Evolutionary conservation across 2,888 invertebrate genomes (phyloP).

Genomic region (Elaeidobius kamerunicus): DNA sequence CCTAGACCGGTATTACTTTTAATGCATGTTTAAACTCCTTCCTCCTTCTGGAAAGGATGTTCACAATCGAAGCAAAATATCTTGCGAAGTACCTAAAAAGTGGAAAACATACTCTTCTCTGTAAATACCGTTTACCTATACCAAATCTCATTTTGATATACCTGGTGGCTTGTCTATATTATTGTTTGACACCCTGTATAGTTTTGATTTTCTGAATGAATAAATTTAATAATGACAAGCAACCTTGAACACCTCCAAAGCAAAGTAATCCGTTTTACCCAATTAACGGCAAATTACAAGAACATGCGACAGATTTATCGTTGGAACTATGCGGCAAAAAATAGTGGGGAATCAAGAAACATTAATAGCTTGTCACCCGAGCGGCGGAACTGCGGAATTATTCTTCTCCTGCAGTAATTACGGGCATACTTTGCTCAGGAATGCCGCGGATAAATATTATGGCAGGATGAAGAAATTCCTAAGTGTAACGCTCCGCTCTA

Average conservation of each 20-base stretch:
- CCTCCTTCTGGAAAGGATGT: too few relatives aligned
- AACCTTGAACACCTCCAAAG: not conserved
- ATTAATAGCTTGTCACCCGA: conserved; percentile 10
- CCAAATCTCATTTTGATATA: too few relatives aligned
- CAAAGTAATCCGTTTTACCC: not conserved
- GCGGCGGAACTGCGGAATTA: conserved; percentile 11
- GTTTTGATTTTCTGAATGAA: not conserved
- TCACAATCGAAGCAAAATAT: too few relatives aligned
- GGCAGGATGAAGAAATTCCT: conserved; percentile 16
- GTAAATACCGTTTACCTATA: too few relatives aligned
- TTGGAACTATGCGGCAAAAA: not conserved
- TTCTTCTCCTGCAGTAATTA: conserved; percentile 13
- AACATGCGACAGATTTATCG: conserved; percentile 3
- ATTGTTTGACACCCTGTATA: too few relatives aligned
- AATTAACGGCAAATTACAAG: conserved; percentile 7
- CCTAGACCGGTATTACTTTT: too few relatives aligned
- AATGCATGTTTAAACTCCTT: too few relatives aligned
- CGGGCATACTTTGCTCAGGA: conserved; percentile 13
- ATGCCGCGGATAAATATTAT: conserved; percentile 20
- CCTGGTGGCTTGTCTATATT: too few relatives aligned
- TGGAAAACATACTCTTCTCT: too few relatives aligned
- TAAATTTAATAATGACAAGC: not conserved
- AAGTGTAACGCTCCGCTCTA: conserved; percentile 8
- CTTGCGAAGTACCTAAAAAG: too few relatives aligned
- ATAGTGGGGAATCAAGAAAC: conserved; percentile 4